phyloP scores from a whole-genome alignment of 1,140 invertebrate species.

The Arion vulgaris region DNA sequence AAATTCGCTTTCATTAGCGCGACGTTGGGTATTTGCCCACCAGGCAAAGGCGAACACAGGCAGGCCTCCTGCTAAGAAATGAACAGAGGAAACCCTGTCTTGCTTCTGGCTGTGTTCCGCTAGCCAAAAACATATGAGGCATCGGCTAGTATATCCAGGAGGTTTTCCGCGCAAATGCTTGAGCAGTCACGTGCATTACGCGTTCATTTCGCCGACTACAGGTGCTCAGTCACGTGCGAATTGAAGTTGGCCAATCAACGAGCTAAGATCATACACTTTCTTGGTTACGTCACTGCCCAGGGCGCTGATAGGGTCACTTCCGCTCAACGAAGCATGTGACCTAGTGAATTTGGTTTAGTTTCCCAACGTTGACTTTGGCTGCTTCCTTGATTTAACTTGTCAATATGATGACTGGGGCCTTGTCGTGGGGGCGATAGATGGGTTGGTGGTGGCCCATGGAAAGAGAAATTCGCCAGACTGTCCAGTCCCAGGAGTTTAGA shows the following conservation, averaged over 20 bases:
- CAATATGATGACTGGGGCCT: background rate
- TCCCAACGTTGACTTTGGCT: background rate
- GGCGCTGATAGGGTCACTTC: constrained; percentile 32
- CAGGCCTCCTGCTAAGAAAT: constrained; percentile 9
- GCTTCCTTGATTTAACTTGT: background rate
- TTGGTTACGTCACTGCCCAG: constrained; percentile 1
- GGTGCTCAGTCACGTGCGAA: constrained; percentile 24
- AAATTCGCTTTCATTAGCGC: constrained; percentile 34
- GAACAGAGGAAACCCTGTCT: background rate
- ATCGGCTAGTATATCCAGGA: background rate
- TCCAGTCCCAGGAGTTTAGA: too few species aligned
- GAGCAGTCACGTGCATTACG: background rate
- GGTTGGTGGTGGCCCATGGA: too few species aligned
- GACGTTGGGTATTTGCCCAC: constrained; percentile 18
- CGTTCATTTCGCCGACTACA: constrained; percentile 5
- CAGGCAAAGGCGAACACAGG: background rate
- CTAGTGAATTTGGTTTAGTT: constrained; percentile 26
- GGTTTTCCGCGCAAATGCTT: background rate
- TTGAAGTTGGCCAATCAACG: constrained; percentile 13
- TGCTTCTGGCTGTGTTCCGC: background rate
- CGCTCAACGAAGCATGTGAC: constrained; percentile 22
- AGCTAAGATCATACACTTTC: background rate
- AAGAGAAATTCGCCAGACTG: too few species aligned
- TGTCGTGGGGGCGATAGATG: background rate
- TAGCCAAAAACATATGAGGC: constrained; percentile 20